Percentiles rank a stretch among this genome's conserved stretches.
Evolutionary conservation across 1,140 invertebrate genomes (phyloP).

Genomic region (Pentalonia nigronervosa): DNA sequence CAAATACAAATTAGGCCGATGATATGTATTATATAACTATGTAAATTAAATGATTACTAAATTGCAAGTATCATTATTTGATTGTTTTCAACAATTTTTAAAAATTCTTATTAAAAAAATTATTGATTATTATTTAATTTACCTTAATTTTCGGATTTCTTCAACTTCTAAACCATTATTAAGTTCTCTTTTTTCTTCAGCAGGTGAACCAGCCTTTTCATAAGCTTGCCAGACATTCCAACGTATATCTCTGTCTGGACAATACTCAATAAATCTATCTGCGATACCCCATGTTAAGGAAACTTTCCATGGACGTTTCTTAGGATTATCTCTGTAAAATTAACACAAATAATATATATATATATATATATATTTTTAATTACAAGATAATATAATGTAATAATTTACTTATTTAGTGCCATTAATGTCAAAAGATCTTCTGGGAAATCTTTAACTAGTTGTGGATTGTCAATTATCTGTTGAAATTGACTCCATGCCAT

Average conservation of each 20-base stretch:
- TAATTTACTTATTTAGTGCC: constrained; percentile 68
- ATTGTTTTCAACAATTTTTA: background rate
- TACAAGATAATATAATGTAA: background rate
- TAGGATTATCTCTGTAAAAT: constrained; percentile 65
- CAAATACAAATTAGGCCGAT: no score
- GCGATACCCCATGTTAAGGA: constrained; percentile 77
- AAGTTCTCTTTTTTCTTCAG: constrained; percentile 69
- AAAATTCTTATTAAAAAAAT: background rate
- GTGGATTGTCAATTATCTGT: constrained; percentile 73
- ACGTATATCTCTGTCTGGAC: constrained; percentile 76
- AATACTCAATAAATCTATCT: constrained; percentile 80
- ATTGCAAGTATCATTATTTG: background rate
- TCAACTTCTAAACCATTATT: constrained; percentile 80
- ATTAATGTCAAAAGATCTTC: constrained; percentile 73
- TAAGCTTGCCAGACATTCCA: constrained; percentile 85
- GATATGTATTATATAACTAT: no score
- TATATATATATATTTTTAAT: background rate
- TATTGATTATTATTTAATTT: constrained; percentile 46
- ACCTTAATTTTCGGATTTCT: constrained; percentile 74
- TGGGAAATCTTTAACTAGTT: constrained; percentile 78
- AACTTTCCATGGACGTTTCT: constrained; percentile 80
- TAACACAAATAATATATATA: background rate
- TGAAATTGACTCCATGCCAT: constrained; percentile 71
- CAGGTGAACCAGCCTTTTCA: constrained; percentile 74
- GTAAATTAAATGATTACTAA: no score